Base-by-base conservation (phyloP, 2,113 vertebrate genomes). In the Pseudolaguvia tuberculata region DNA sequence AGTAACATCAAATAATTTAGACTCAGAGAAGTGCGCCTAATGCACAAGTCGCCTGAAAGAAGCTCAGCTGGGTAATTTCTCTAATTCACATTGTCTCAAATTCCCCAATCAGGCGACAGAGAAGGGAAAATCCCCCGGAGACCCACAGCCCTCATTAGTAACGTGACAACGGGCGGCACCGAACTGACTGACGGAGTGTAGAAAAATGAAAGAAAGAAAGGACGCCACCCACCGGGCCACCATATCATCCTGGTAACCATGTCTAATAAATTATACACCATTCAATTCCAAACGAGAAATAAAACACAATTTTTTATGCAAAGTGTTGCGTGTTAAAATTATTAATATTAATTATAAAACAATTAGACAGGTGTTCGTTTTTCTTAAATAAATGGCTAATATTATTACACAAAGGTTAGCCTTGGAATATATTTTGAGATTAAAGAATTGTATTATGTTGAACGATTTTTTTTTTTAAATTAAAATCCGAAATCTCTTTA, bases 151-250 rank as follows among this genome's bases (percentile, higher is more conserved):
- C 31, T 76, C 42, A 48, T 67, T 69, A 66, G 48, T 66, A 65
- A 55, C 52, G 20, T 76, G 67, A 61, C 67, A 67, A 63, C 25
- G 42, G 31, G 59, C 31, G 35, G 35, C 29, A 57, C n/a, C 8
- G 66, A 76, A 15, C 47, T 61, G 62, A 50, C 25, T 61, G 62
- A 50, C 25, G 53, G 25, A 53, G 59, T 18, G 59, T 5, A 70
- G 27, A n/a, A 29, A 25, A 56, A 45, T 1, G 65, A 53, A 55
- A 70, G 51, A 53, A 71, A 71, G 84, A 88, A 86, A 88, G 80
- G 83, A 85, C 82, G 89, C 84, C 88, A 87, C 85, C 90, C 88
- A 84, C 88, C 86, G 88, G 85, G 71, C 58, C 53, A 75, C 58
- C 51, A 29, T 42, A 52, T 68, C 47, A 23, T 52, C 27, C 45